Conservation (phyloP, 2,888 invertebrate genomes). For the Tenthredo distinguenda region DNA sequence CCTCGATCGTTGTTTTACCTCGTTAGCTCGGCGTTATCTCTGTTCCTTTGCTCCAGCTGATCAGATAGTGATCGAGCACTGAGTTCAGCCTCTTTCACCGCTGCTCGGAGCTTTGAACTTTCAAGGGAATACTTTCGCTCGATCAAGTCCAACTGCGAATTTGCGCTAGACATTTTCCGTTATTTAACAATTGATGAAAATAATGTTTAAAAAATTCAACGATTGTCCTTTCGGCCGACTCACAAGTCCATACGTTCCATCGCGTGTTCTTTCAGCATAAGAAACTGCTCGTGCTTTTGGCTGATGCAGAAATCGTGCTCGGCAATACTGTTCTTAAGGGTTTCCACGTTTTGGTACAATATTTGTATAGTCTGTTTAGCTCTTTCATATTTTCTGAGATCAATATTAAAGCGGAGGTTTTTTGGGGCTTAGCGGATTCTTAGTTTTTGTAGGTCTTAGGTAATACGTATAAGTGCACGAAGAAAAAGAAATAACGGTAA, state of each 20-base stretch:
- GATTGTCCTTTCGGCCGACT: neutral
- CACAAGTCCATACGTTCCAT: conserved; percentile 56
- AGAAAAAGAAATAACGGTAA: neutral
- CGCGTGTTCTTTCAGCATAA: conserved; percentile 56
- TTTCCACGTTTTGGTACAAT: conserved; percentile 53
- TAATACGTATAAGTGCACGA: neutral
- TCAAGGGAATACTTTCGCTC: conserved; percentile 52
- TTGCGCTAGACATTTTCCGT: conserved; percentile 42
- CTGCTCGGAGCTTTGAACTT: conserved; percentile 50
- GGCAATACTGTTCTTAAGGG: conserved; percentile 52
- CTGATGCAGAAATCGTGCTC: conserved; percentile 53
- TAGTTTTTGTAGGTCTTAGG: neutral
- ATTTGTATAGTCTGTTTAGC: conserved; percentile 54
- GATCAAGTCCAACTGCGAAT: conserved; percentile 52
- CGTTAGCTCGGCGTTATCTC: conserved; percentile 54
- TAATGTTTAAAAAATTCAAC: neutral
- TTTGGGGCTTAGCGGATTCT: neutral
- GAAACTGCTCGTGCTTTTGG: conserved; percentile 56
- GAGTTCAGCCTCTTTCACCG: conserved; percentile 42
- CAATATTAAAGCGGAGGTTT: neutral
- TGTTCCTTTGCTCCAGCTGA: conserved; percentile 54
- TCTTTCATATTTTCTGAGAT: conserved; percentile 54
- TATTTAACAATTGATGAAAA: neutral
- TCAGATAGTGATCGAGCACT: conserved; percentile 48
- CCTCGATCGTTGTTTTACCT: conserved; percentile 41